Conservation (phyloP, 2,888 invertebrate genomes). For the Melanotus villosus region DNA sequence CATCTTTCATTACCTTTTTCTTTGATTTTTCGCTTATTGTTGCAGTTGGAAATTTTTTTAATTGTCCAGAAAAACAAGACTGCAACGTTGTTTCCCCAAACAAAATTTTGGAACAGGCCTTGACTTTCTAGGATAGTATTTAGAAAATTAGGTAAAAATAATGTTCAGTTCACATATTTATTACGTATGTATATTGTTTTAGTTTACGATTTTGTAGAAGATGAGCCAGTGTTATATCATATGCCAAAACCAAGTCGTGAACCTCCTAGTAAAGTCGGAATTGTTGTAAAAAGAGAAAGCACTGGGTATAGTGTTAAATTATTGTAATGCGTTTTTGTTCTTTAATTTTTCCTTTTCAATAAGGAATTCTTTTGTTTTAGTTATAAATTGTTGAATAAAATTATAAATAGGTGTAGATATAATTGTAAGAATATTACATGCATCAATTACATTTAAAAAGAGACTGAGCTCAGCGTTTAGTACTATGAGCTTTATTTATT, state of each 20-base stretch:
- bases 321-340: slow-evolving; percentile 8
- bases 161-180: too few species aligned
- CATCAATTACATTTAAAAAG: too few species aligned
- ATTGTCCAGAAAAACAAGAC: background rate
- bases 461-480: too few species aligned
- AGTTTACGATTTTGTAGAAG: slow-evolving; percentile 25
- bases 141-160: background rate
- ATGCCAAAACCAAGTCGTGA: background rate
- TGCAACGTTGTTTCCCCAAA: slow-evolving; percentile 7
- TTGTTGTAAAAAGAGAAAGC: slow-evolving; percentile 24
- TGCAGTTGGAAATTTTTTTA: slow-evolving; percentile 22
- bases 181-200: slow-evolving; percentile 2
- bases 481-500: too few species aligned
- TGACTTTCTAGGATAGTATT: slow-evolving; percentile 27
- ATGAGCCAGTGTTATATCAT: background rate
- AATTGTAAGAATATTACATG: too few species aligned
- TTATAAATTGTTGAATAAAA: too few species aligned
- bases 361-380: too few species aligned
- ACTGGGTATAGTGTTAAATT: slow-evolving; percentile 20
- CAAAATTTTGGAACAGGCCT: slow-evolving; percentile 36
- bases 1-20: too few species aligned
- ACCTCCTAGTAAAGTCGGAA: slow-evolving; percentile 20
- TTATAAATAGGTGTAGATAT: too few species aligned
- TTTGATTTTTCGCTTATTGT: slow-evolving; percentile 1
- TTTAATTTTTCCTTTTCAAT: background rate